phyloP scores from a whole-genome alignment of 2,797 vertebrate species.

The Coregonus ussuriensis region DNA sequence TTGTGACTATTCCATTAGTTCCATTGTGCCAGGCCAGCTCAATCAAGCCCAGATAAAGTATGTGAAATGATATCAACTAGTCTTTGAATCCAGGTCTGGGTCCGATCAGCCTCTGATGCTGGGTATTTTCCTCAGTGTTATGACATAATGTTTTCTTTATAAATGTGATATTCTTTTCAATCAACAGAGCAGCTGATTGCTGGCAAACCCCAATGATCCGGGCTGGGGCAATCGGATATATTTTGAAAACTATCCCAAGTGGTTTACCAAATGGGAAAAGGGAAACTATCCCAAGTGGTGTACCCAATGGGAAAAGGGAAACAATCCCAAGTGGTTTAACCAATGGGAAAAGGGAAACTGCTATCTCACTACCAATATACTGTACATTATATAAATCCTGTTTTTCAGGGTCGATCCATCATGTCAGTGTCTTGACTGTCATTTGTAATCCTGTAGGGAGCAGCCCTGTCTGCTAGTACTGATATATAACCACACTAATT shows the following conservation, averaged over 20 bases:
- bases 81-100: background rate
- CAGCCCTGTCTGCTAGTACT: background rate
- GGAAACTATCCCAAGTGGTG: background rate
- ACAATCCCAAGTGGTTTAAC: too few species aligned
- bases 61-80: background rate
- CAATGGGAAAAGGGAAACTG: background rate
- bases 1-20: background rate
- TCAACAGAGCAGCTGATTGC: slow-evolving; percentile 7
- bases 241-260: background rate
- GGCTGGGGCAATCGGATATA: background rate
- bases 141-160: slow-evolving; percentile 9
- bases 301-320: too few species aligned
- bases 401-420: background rate
- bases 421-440: slow-evolving; percentile 14
- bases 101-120: background rate
- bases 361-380: background rate
- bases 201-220: background rate
- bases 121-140: background rate
- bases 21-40: background rate
- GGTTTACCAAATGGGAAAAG: background rate
- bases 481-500: background rate
- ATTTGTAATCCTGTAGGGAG: background rate
- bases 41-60: background rate
- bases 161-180: background rate
- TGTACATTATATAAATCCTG: background rate